Conservation (phyloP, 2,113 vertebrate genomes). For the Seriola dumerili region DNA sequence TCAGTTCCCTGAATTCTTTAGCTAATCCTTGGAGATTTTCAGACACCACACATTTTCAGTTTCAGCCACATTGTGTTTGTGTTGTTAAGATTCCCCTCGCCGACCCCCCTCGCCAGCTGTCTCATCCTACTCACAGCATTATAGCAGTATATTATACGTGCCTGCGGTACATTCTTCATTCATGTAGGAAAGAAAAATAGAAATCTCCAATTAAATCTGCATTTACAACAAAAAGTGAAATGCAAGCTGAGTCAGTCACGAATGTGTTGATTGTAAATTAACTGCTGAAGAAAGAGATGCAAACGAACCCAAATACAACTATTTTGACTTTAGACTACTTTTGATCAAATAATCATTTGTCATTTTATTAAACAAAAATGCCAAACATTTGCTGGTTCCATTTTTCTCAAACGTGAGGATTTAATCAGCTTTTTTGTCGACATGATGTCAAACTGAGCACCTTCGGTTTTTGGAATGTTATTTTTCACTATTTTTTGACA, state of each 20-base stretch:
- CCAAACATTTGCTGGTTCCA: too few relatives aligned
- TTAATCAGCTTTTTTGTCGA: too few relatives aligned
- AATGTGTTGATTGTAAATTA: neutral
- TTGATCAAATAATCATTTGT: too few relatives aligned
- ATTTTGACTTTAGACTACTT: too few relatives aligned
- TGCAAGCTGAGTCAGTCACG: neutral
- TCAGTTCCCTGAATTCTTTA: slow-evolving; percentile 26
- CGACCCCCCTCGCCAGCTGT: neutral
- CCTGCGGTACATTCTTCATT: neutral
- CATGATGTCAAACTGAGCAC: too few relatives aligned
- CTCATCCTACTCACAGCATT: neutral
- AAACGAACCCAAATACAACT: neutral
- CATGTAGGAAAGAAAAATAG: neutral
- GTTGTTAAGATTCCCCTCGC: slow-evolving; percentile 22
- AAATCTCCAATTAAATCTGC: neutral
- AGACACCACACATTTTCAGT: slow-evolving; percentile 26
- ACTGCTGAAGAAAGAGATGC: too few relatives aligned
- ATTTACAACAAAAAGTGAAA: neutral
- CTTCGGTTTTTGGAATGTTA: too few relatives aligned
- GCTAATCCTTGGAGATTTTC: slow-evolving; percentile 24
- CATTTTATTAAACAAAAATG: too few relatives aligned
- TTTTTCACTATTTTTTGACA: too few relatives aligned
- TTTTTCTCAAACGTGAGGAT: too few relatives aligned
- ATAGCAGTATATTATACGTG: neutral
- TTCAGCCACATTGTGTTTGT: slow-evolving; percentile 24